phyloP scores from a whole-genome alignment of 2,113 vertebrate species.

The Cochlearius cochlearius region DNA sequence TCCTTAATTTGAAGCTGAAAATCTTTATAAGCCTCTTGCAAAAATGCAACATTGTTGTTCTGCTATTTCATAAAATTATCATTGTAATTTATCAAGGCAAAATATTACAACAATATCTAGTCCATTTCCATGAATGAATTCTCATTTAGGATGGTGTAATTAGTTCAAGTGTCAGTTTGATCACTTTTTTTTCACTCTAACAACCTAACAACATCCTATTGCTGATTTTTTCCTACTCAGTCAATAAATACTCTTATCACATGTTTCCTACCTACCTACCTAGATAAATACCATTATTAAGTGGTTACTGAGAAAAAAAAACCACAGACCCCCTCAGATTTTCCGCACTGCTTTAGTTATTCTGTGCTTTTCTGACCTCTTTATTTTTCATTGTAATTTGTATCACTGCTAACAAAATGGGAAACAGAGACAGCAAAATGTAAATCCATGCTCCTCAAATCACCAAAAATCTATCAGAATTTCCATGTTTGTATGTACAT shows the following conservation, averaged over 20 bases:
- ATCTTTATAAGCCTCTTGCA: background rate
- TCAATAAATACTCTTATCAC: background rate
- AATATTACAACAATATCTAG: background rate
- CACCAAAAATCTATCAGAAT: background rate
- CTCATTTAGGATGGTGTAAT: background rate
- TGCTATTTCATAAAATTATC: background rate
- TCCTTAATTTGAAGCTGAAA: background rate
- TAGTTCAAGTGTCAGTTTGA: background rate
- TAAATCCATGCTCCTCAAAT: background rate
- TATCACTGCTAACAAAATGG: background rate
- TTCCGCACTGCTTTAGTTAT: background rate
- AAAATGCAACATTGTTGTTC: background rate
- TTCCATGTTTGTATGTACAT: background rate
- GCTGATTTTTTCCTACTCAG: background rate
- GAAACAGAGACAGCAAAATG: background rate
- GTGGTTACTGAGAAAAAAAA: background rate
- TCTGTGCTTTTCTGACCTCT: background rate
- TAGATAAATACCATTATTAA: background rate
- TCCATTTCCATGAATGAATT: background rate
- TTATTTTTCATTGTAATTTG: background rate
- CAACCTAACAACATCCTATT: background rate
- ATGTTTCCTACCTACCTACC: background rate
- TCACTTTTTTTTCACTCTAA: background rate
- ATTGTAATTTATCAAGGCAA: background rate
- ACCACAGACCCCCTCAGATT: background rate